These are phyloP conservation scores for Cataglyphis hispanica DNA, from an alignment of 1,140 invertebrate genomes.

Conservation along the genomic window DNA sequence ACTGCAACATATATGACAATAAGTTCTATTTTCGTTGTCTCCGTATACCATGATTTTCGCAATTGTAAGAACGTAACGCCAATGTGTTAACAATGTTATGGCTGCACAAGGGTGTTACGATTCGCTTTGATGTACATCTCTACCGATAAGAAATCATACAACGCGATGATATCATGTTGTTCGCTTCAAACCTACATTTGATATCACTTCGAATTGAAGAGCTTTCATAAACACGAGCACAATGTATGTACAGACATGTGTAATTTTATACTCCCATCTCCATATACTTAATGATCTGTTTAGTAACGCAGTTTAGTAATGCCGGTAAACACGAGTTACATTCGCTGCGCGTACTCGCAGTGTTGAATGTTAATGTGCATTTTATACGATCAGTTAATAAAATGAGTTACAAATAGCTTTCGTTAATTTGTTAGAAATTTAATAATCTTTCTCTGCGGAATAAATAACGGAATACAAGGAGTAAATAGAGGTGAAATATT, in stretches of 20 bases:
- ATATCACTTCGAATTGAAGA: slow-evolving; percentile 29
- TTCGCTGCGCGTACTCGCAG: background rate
- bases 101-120: background rate
- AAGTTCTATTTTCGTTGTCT: slow-evolving; percentile 18
- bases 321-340: slow-evolving; percentile 41
- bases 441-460: slow-evolving; percentile 12
- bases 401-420: slow-evolving; percentile 54
- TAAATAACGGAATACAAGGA: background rate
- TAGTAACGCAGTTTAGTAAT: slow-evolving; percentile 19
- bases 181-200: slow-evolving; percentile 1
- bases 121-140: slow-evolving; percentile 27
- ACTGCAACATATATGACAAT: slow-evolving; percentile 85
- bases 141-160: slow-evolving; percentile 15
- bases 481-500: background rate
- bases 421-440: slow-evolving; percentile 54
- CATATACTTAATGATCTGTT: slow-evolving; percentile 44
- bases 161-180: background rate
- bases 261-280: slow-evolving; percentile 2
- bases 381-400: slow-evolving; percentile 50
- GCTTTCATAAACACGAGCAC: slow-evolving; percentile 16
- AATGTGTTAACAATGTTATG: background rate
- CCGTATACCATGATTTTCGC: slow-evolving; percentile 1
- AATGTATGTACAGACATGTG: slow-evolving; percentile 1
- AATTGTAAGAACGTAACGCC: slow-evolving; percentile 27
- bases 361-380: background rate